Base-by-base conservation (phyloP, 2,888 invertebrate species). In the Netelia inedita region DNA sequence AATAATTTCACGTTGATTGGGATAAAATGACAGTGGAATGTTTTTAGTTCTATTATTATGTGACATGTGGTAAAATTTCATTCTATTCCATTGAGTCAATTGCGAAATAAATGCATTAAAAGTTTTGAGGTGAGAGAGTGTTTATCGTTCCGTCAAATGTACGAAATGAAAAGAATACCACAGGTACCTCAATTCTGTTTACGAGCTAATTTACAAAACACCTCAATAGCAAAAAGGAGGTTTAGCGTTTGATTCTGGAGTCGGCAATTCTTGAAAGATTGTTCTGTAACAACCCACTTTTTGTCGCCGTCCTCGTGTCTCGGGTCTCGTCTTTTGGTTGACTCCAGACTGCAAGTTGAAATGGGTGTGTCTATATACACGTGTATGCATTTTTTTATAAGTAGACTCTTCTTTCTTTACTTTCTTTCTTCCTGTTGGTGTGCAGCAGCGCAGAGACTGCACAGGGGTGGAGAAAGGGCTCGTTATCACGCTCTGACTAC, bases 401-500 rank as follows among this genome's bases (percentile, higher is more conserved):
- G 28, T 53, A 69, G 28, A 21, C 66, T 16, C 68, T 53, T 53
- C 55, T 21, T 75, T 41, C 53, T 71, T 28, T 65, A 19, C 43
- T 74, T 61, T 50, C 61, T 71, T 72, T 63, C 28, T 50, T 74
- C 57, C 50, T 28, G 41, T 75, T 50, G 68, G 65, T 66, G 78
- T 78, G 78, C 69, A 78, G 55, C 59, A 50, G 23, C 69, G 83
- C 75, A 66, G 75, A 61, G 69, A 72, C 5, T 28, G 28, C 3
- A 71, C 53, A 71, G 57, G 53, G 66, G 72, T 66, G 59, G 43
- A 63, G 80, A 71, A 80, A 80, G 55, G 75, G 75, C 71, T 79
- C 59, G 28, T 65, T 83, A 83, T 80, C 80, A 76, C 75, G 79
- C 71, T 71, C 65, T 72, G 80, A 72, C 79, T 79, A 53, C 71